Percentiles rank a stretch among this genome's conserved stretches.
Conservation (phyloP, 2,888 invertebrate species). For the Noctua janthe region DNA sequence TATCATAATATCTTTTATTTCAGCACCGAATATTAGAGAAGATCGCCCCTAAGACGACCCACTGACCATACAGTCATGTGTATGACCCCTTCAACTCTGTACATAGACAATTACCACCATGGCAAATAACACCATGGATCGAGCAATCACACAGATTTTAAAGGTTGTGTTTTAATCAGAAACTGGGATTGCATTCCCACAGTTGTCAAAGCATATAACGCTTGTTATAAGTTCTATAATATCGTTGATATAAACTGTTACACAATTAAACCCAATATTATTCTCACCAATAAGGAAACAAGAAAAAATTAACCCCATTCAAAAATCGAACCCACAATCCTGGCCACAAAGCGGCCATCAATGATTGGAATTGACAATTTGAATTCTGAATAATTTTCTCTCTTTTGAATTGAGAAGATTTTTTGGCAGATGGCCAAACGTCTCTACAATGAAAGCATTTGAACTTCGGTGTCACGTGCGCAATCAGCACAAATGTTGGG, state of each 20-base stretch:
- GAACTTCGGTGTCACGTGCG: conserved; percentile 44
- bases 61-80: too few species aligned
- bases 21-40: background rate
- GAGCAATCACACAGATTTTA: background rate
- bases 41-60: too few species aligned
- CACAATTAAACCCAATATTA: background rate
- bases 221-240: background rate
- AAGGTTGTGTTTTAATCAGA: background rate
- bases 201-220: background rate
- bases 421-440: conserved; percentile 54
- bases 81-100: too few species aligned
- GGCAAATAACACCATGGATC: background rate
- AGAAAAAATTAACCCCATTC: conserved; percentile 25
- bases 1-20: background rate
- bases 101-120: too few species aligned
- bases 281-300: background rate
- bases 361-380: conserved; percentile 59
- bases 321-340: conserved; percentile 22
- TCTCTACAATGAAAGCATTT: conserved; percentile 36
- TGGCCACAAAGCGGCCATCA: conserved; percentile 33
- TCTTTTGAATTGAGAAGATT: conserved; percentile 49
- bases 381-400: conserved; percentile 53
- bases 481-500: conserved; percentile 47
- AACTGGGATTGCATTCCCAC: background rate
- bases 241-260: background rate